Conservation (phyloP, 37 sponge, comb jelly and placozoan species). For the Bolinopsis microptera region DNA sequence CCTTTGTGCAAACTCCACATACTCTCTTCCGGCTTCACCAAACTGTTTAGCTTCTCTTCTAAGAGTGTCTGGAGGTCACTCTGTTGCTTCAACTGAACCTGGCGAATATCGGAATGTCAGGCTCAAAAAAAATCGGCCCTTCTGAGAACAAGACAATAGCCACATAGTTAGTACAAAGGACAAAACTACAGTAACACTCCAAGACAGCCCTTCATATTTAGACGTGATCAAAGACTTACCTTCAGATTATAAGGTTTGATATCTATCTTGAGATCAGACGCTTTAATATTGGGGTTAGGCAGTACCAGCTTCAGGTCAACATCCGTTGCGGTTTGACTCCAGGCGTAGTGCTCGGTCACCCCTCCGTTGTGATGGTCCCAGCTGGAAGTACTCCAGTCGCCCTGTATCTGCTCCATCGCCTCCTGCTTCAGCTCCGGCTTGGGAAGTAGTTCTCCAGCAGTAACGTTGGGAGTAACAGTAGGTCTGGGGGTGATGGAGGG, state of each 20-base stretch:
- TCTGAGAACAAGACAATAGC: background rate
- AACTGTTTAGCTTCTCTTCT: conserved; percentile 71
- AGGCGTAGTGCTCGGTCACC: conserved; percentile 79
- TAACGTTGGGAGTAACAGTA: background rate
- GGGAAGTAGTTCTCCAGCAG: background rate
- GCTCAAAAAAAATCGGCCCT: background rate
- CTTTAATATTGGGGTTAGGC: conserved; percentile 71
- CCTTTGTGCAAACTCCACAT: conserved; percentile 90
- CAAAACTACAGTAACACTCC: background rate
- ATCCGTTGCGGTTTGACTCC: conserved; percentile 88
- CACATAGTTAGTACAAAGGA: background rate
- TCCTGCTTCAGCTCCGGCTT: background rate
- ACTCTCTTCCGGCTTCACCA: conserved; percentile 81
- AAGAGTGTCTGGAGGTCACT: conserved; percentile 65
- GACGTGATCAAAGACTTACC: conserved; percentile 67
- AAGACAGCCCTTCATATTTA: background rate
- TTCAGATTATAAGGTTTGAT: conserved; percentile 76
- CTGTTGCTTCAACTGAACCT: conserved; percentile 26
- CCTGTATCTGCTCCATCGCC: conserved; percentile 27
- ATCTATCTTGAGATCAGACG: conserved; percentile 77
- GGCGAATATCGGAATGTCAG: background rate
- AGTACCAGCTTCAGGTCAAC: conserved; percentile 79
- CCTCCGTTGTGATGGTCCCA: conserved; percentile 89
- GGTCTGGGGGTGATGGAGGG: background rate
- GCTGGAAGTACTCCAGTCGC: background rate